phyloP scores from a whole-genome alignment of 2,113 vertebrate species.

The Rhineura floridana region DNA sequence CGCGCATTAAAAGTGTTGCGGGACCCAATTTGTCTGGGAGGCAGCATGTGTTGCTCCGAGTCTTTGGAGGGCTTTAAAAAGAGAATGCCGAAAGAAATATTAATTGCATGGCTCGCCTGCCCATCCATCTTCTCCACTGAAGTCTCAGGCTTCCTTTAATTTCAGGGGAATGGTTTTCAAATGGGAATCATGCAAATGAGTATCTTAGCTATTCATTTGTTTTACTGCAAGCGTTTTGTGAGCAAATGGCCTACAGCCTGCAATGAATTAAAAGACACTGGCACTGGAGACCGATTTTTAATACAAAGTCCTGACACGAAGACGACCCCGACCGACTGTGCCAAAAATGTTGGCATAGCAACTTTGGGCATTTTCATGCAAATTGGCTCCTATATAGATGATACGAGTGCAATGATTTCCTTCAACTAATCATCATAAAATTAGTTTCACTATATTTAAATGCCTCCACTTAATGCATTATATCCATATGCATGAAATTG shows the following conservation, averaged over 20 bases:
- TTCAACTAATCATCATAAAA: slow-evolving; percentile 99
- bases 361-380: slow-evolving; percentile 88
- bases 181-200: slow-evolving; percentile 90
- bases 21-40: slow-evolving; percentile 83
- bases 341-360: slow-evolving; percentile 88
- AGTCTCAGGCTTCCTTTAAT: slow-evolving; percentile 82
- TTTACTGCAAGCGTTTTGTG: slow-evolving; percentile 87
- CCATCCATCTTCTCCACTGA: slow-evolving; percentile 85
- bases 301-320: slow-evolving; percentile 88
- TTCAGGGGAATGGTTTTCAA: slow-evolving; percentile 85
- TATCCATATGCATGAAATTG: slow-evolving; percentile 99
- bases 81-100: slow-evolving; percentile 80
- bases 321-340: slow-evolving; percentile 85
- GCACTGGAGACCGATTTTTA: slow-evolving; percentile 88
- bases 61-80: slow-evolving; percentile 86
- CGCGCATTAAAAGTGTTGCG: slow-evolving; percentile 73
- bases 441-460: slow-evolving; percentile 98
- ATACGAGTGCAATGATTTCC: slow-evolving; percentile 83
- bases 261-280: slow-evolving; percentile 88
- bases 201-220: slow-evolving; percentile 93
- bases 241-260: slow-evolving; percentile 88
- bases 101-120: slow-evolving; percentile 86
- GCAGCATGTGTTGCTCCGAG: slow-evolving; percentile 76
- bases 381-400: slow-evolving; percentile 87
- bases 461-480: slow-evolving; percentile 94